Evolutionary conservation across 2,888 invertebrate species (phyloP), one percentile per base, ranked within the genome.

Genomic region (Apodemia mormo): DNA sequence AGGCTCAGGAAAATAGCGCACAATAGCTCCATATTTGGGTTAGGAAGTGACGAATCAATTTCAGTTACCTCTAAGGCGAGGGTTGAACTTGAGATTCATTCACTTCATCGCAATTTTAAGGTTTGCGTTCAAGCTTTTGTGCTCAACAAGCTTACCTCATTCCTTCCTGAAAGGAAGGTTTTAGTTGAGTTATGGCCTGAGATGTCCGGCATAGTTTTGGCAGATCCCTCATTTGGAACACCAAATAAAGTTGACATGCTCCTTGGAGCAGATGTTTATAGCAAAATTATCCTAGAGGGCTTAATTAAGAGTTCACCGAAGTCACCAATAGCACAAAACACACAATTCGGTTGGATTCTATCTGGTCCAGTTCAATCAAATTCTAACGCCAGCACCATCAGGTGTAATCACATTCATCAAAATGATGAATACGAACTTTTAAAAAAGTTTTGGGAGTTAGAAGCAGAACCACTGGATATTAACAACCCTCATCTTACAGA

Each of bases 191-290:
- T 69, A 6, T 45, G 65, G 10, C 65, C 52, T 2, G 70, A 67
- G 7, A 22, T 71, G 37, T n/a, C 68, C 2, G 54, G 40, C 12
- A n/a, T 43, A 8, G 66, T 71, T 37, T 71, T 74, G 58, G 74
- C 73, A 52, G 73, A 74, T 71, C 73, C 74, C 14, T 70, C 67
- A 54, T 74, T 74, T 71, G 58, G 68, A 68, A 71, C 66, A 37
- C 76, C 77, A 56, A 71, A 71, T 71, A 77, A 74, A 72, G 76
- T 72, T 0, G 76, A 77, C 30, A 12, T 79, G 14, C 68, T 78
- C 33, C 70, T 79, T 7, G 79, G 80, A 33, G 79, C 78, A 8
- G 77, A 79, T 7, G 70, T 78, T 2, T 78, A 78, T 67, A 69
- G 75, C 29, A 71, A 74, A 69, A 74, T 79, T n/a, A 65, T 80